Evolutionary conservation across 2,888 invertebrate species (phyloP).

Genomic region (Esperia sulphurella): DNA sequence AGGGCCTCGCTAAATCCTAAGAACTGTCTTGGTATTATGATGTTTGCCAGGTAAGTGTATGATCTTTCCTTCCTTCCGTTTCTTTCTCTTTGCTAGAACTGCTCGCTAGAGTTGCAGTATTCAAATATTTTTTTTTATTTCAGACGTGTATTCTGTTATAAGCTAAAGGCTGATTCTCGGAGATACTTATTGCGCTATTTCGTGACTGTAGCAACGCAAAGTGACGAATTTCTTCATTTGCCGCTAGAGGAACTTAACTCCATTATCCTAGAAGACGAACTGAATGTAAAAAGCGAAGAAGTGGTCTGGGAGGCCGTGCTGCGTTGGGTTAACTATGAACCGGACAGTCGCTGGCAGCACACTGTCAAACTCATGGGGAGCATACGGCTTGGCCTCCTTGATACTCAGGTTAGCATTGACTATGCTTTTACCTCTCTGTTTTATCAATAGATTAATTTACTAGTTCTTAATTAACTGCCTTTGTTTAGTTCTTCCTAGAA

Average conservation of each 20-base stretch:
- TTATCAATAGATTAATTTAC: too few relatives aligned
- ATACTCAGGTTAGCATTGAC: constrained; percentile 80
- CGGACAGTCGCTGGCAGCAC: constrained; percentile 84
- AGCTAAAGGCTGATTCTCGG: constrained; percentile 83
- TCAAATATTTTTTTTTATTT: constrained; percentile 16
- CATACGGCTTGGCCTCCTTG: constrained; percentile 89
- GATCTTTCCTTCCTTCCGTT: not conserved
- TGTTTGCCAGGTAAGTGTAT: constrained; percentile 84
- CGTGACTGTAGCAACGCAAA: constrained; percentile 84
- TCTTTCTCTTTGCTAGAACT: constrained; percentile 1
- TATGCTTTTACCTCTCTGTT: not conserved
- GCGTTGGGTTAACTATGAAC: constrained; percentile 91
- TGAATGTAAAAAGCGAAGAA: constrained; percentile 93
- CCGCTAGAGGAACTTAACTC: constrained; percentile 85
- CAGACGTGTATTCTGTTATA: constrained; percentile 85
- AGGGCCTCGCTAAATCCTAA: constrained; percentile 83
- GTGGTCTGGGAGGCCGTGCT: constrained; percentile 91
- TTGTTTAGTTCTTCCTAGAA: constrained; percentile 89
- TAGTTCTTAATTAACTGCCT: constrained; percentile 5
- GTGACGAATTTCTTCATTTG: constrained; percentile 86
- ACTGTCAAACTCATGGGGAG: constrained; percentile 89
- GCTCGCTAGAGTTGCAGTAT: not conserved
- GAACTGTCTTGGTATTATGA: constrained; percentile 91
- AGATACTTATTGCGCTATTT: constrained; percentile 88
- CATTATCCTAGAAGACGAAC: constrained; percentile 89